Evolutionary conservation across 2,797 vertebrate species (phyloP).

Genomic region (Gila robusta): DNA sequence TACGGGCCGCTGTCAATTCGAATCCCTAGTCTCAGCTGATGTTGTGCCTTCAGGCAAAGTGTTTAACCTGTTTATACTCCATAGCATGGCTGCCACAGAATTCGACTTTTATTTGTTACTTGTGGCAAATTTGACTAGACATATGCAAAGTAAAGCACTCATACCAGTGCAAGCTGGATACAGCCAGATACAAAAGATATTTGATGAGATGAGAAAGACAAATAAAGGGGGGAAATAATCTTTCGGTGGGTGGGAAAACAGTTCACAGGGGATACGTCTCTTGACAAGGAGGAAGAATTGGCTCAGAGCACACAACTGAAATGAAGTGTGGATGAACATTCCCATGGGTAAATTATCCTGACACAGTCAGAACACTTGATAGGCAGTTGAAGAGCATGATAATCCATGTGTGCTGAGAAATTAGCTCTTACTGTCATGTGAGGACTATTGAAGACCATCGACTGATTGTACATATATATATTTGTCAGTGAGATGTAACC

Average conservation of each 20-base stretch:
- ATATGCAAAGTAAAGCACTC: constrained; percentile 29
- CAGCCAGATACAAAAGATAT: neutral
- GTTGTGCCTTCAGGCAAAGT: constrained; percentile 20
- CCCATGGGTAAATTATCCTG: constrained; percentile 19
- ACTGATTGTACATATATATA: neutral
- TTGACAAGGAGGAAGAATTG: neutral
- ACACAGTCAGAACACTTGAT: constrained; percentile 5
- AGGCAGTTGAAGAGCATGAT: constrained; percentile 8
- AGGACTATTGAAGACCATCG: neutral
- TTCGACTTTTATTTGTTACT: constrained; percentile 9
- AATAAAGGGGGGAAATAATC: neutral
- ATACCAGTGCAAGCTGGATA: neutral
- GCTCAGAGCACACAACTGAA: constrained; percentile 9
- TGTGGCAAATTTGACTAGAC: constrained; percentile 33
- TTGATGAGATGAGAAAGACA: constrained; percentile 5
- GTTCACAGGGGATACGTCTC: constrained; percentile 10
- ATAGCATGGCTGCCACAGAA: constrained; percentile 3
- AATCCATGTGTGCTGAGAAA: constrained; percentile 1
- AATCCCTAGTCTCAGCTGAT: neutral
- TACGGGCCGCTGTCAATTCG: constrained; percentile 4
- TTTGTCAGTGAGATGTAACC: neutral
- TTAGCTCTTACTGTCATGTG: neutral
- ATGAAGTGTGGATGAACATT: constrained; percentile 11
- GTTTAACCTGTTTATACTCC: constrained; percentile 14
- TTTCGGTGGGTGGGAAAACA: constrained; percentile 14